Conservation (phyloP, 2,797 vertebrate genomes). For the Notamacropus eugenii region DNA sequence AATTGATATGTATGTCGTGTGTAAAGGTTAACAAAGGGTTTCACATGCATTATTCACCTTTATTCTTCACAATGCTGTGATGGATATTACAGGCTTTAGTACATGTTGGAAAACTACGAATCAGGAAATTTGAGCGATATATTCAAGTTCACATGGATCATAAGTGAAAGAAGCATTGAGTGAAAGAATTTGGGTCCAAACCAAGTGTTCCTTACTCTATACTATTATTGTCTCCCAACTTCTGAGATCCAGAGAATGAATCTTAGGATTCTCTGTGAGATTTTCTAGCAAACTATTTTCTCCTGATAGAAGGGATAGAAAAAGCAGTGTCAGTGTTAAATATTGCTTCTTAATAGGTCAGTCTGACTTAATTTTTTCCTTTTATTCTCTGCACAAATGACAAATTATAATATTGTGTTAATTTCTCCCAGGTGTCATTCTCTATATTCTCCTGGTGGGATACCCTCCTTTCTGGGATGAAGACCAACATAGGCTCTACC, state of each 20-base stretch:
- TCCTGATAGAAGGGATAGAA: background rate
- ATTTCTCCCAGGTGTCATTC: constrained; percentile 92
- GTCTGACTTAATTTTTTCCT: background rate
- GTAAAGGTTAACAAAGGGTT: background rate
- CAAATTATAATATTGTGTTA: background rate
- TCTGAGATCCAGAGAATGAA: background rate
- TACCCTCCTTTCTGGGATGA: constrained; percentile 99
- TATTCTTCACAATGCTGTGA: background rate
- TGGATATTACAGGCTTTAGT: background rate
- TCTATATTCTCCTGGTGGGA: constrained; percentile 97
- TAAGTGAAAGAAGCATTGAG: background rate
- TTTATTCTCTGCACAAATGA: background rate
- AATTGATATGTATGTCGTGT: background rate
- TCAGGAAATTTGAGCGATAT: background rate
- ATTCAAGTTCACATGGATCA: background rate
- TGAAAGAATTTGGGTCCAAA: background rate
- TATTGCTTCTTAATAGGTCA: background rate
- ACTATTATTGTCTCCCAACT: background rate
- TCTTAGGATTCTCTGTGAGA: background rate
- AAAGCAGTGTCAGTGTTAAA: background rate
- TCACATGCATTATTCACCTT: background rate
- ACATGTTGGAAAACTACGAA: background rate
- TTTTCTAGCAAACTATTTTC: background rate
- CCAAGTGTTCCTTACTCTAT: background rate
- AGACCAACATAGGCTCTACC: constrained; percentile 97